These are phyloP conservation scores for Haliclona indistincta DNA, from an alignment of 37 sponge, comb jelly and placozoan genomes.

Conservation along the genomic window DNA sequence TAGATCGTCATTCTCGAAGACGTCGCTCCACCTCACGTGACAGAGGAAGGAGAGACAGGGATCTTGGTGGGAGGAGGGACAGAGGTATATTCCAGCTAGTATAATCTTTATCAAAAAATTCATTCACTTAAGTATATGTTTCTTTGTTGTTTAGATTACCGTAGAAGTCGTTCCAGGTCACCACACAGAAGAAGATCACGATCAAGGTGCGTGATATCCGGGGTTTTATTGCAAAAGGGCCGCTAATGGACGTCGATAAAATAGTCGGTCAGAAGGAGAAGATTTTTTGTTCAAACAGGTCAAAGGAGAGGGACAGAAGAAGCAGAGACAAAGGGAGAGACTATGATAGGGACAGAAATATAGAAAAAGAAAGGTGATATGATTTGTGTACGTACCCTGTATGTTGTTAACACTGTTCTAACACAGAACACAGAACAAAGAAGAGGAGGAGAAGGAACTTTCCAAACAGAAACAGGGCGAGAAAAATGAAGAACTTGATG, in stretches of 20 bases:
- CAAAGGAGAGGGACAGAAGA: background rate
- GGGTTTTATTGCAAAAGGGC: background rate
- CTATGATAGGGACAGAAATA: constrained; percentile 9
- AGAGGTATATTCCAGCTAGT: constrained; percentile 11
- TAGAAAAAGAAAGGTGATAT: constrained; percentile 19
- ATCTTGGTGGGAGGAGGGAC: constrained; percentile 7
- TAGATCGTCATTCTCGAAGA: constrained; percentile 38
- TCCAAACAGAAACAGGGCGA: constrained; percentile 1
- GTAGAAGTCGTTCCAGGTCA: constrained; percentile 39
- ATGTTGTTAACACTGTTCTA: too few species aligned
- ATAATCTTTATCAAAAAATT: too few species aligned
- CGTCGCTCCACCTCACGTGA: constrained; percentile 28
- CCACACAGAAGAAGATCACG: constrained; percentile 14
- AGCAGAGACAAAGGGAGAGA: constrained; percentile 8
- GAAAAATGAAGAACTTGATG: constrained; percentile 11
- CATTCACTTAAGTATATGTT: background rate
- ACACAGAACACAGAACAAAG: background rate
- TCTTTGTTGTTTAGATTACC: background rate
- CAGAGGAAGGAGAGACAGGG: constrained; percentile 21
- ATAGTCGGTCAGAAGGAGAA: background rate
- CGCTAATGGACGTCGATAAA: background rate
- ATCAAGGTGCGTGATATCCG: background rate
- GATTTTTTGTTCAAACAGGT: background rate
- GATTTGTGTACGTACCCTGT: too few species aligned
- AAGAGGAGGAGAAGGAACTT: background rate